Conservation (phyloP, 2,797 vertebrate species). For the Lithobates pipiens region DNA sequence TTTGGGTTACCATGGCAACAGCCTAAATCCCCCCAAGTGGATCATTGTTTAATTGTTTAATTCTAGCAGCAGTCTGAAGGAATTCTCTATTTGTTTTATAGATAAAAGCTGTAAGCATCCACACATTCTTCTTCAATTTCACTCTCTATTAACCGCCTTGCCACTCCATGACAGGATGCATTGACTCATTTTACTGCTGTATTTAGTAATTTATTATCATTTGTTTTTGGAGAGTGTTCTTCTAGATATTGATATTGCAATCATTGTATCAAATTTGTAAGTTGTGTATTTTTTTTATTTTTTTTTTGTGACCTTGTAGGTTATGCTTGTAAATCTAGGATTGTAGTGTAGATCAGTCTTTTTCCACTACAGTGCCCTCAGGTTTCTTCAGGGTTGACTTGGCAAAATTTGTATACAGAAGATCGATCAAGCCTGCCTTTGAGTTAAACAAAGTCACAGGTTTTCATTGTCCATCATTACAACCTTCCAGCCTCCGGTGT, state of each 20-base stretch:
- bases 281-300: not conserved
- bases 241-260: not conserved
- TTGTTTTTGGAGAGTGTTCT: not conserved
- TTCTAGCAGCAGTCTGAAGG: slow-evolving; percentile 73
- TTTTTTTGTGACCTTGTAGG: too few relatives aligned
- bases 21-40: slow-evolving; percentile 59
- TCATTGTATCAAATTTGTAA: not conserved
- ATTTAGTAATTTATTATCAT: slow-evolving; percentile 4
- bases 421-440: too few relatives aligned
- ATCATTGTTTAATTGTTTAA: slow-evolving; percentile 71
- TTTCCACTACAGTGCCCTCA: too few relatives aligned
- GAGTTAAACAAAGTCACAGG: too few relatives aligned
- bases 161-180: slow-evolving; percentile 65
- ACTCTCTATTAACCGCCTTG: slow-evolving; percentile 71
- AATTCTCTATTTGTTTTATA: slow-evolving; percentile 81
- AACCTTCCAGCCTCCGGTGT: too few relatives aligned
- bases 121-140: slow-evolving; percentile 77
- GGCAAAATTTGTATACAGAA: too few relatives aligned
- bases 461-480: too few relatives aligned
- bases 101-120: slow-evolving; percentile 76
- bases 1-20: slow-evolving; percentile 74
- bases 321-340: too few relatives aligned
- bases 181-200: slow-evolving; percentile 53
- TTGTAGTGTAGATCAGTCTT: too few relatives aligned
- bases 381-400: too few relatives aligned